Evolutionary conservation across 1,140 invertebrate species (phyloP).

Genomic region (Protaetia brevitarsis): DNA sequence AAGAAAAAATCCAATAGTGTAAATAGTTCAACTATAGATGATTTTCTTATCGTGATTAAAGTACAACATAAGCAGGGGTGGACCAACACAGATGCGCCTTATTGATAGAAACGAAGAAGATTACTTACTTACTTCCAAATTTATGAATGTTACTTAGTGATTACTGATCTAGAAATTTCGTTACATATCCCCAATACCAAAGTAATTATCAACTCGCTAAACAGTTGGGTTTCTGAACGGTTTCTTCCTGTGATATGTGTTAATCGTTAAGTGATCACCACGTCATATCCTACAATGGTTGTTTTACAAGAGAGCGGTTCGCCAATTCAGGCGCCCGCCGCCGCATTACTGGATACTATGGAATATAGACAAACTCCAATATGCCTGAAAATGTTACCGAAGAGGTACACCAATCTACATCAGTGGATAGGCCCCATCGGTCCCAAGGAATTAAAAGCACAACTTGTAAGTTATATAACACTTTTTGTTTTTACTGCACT

Average conservation of each 20-base stretch:
- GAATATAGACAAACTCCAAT: conserved; percentile 72
- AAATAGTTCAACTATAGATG: neutral
- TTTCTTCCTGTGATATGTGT: conserved; percentile 32
- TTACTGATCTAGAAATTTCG: neutral
- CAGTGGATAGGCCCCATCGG: conserved; percentile 79
- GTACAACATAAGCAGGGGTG: conserved; percentile 11
- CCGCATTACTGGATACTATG: conserved; percentile 48
- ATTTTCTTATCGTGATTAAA: conserved; percentile 3
- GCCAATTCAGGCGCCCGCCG: conserved; percentile 49
- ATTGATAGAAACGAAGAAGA: neutral
- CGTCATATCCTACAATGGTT: conserved; percentile 42
- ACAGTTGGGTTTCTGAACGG: neutral
- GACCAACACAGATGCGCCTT: conserved; percentile 16
- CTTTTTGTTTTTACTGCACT: neutral
- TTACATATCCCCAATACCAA: conserved; percentile 7
- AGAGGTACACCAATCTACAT: conserved; percentile 83
- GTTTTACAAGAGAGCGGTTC: conserved; percentile 49
- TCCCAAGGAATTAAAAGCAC: conserved; percentile 66
- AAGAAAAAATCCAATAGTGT: neutral
- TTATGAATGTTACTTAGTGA: neutral
- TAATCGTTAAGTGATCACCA: conserved; percentile 25
- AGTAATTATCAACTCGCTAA: neutral
- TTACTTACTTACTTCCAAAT: neutral
- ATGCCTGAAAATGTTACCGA: conserved; percentile 81
- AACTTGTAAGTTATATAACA: conserved; percentile 61